Evolutionary conservation across 2,113 vertebrate species (phyloP), one percentile per base, ranked within the genome.

Genomic region (Psilopsiagon aurifrons): DNA sequence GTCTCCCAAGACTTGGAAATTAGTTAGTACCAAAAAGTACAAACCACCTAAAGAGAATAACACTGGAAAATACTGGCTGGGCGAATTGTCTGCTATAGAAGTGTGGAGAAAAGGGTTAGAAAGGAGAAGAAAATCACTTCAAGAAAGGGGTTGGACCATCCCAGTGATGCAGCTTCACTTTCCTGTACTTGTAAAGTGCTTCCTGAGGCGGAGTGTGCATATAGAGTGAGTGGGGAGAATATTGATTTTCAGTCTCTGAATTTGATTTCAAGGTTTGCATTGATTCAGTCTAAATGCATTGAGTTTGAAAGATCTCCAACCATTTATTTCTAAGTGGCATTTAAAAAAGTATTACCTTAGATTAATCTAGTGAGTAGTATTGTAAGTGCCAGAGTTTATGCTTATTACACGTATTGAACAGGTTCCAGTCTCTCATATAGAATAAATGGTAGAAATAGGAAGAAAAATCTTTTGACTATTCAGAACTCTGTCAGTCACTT

Each of bases 361-460:
- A 96, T 98, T 98, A 98, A 97, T 98, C 96, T 96, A 93, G 96
- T 85, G 94, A 98, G 94, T 95, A 95, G 92, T 95, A 95, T 96
- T 98, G 92, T 98, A 98, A 98, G 97, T 97, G 94, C 94, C 96
- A 96, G 83, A 94, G 95, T 97, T 98, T 97, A 98, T 98, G 97
- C 97, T 98, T 98, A 97, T 98, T 98, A 93, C 88, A 91, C 87
- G 97, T 98, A 98, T 94, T 98, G 97, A 98, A 96, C 90, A 92
- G 81, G 78, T 96, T 96, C 91, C 95, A 94, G 79, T 95, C 97
- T 97, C 95, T 96, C 91, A 94, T 96, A 90, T 96, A 95, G 97
- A 98, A 96, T 96, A 97, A 98, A 96, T 85, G 86, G 76, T 8
- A 57, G 69, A 96, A 97, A 88, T 94, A 94, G 91, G 94, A 96